These are phyloP conservation scores for Pelecanoides urinatrix DNA, from an alignment of 2,113 vertebrate species.

Conservation along the genomic window DNA sequence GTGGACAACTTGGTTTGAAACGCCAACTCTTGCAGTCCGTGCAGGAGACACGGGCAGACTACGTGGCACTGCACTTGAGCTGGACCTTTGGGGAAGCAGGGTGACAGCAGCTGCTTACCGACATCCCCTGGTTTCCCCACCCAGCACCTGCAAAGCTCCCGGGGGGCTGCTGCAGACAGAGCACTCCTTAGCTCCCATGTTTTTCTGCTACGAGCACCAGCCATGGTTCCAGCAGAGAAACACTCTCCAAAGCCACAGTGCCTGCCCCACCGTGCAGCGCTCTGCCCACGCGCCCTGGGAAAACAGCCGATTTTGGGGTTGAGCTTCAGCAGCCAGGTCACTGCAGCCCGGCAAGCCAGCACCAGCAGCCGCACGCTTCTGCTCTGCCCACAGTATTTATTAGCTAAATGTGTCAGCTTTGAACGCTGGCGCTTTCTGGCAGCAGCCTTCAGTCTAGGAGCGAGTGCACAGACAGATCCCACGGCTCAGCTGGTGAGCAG, in stretches of 20 bases:
- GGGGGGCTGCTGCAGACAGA: background rate
- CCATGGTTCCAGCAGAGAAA: background rate
- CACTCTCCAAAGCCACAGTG: fast-evolving
- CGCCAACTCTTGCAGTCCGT: fast-evolving
- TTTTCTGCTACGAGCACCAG: fast-evolving
- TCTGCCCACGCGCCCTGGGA: fast-evolving
- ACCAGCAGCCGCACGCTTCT: background rate
- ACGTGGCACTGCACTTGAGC: background rate
- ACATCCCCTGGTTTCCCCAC: background rate
- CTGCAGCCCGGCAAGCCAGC: background rate
- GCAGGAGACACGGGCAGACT: background rate
- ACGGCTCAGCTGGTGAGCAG: background rate
- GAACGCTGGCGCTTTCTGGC: background rate
- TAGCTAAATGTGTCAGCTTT: background rate
- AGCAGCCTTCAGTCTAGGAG: background rate
- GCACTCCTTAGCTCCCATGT: fast-evolving
- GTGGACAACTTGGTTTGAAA: fast-evolving
- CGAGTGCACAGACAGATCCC: background rate
- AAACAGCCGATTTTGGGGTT: background rate
- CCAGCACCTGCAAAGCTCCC: background rate
- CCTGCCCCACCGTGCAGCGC: fast-evolving
- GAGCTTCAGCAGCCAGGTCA: background rate
- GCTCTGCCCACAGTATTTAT: background rate
- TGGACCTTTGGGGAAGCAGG: background rate
- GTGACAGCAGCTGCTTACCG: background rate